phyloP scores from a whole-genome alignment of 2,113 vertebrate genomes.

The Prionailurus viverrinus region DNA sequence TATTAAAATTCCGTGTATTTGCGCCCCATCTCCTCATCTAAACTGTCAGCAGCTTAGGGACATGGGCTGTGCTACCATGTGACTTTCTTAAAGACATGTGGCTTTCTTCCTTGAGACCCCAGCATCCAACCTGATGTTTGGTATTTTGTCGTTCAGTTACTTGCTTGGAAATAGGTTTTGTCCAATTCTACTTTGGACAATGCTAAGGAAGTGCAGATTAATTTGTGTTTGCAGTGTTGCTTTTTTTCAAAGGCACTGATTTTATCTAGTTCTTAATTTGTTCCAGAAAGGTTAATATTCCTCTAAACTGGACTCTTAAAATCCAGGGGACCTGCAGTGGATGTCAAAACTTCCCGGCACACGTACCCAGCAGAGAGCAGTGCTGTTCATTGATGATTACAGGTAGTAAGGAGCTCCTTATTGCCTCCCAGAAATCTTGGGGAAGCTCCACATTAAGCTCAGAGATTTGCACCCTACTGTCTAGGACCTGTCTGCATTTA shows the following conservation, averaged over 20 bases:
- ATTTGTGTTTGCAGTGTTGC: constrained; percentile 43
- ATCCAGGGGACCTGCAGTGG: neutral
- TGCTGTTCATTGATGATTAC: neutral
- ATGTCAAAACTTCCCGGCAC: neutral
- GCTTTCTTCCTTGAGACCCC: neutral
- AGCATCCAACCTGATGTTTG: neutral
- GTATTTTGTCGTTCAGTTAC: neutral
- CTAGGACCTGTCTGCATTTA: neutral
- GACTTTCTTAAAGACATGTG: neutral
- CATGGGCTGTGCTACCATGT: no score
- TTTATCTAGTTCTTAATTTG: constrained; percentile 49
- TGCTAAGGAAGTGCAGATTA: constrained; percentile 29
- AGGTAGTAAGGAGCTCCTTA: neutral
- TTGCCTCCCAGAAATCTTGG: neutral
- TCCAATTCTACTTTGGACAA: neutral
- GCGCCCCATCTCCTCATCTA: neutral
- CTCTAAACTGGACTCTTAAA: constrained; percentile 32
- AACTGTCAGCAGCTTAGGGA: neutral
- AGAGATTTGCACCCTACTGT: neutral
- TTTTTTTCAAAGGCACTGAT: constrained; percentile 12
- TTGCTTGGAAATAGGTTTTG: neutral
- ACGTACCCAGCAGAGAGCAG: neutral
- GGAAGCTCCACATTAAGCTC: constrained; percentile 8
- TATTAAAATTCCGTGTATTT: neutral
- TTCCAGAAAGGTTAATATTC: neutral